Evolutionary conservation across 1,140 invertebrate species (phyloP).

Genomic region (Nilaparvata lugens): DNA sequence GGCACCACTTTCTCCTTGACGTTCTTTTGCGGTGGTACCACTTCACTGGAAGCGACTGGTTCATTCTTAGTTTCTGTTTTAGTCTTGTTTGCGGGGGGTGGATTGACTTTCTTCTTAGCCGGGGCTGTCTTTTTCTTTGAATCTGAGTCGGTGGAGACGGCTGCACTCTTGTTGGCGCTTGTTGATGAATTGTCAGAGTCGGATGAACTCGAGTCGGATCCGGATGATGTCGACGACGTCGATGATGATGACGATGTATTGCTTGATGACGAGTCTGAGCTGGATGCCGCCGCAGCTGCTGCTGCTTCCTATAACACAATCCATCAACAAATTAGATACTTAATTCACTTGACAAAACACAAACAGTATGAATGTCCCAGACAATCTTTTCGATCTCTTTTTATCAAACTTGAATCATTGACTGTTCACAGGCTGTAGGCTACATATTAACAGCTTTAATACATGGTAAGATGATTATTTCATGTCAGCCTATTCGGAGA

Average conservation of each 20-base stretch:
- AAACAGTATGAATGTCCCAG: too few relatives aligned
- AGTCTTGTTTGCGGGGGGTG: not conserved
- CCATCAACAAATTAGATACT: not conserved
- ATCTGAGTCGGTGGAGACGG: conserved; percentile 26
- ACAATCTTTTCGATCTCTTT: too few relatives aligned
- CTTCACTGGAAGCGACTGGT: not conserved
- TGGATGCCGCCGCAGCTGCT: conserved; percentile 17
- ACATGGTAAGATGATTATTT: too few relatives aligned
- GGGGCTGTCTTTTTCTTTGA: conserved; percentile 20
- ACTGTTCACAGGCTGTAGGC: too few relatives aligned
- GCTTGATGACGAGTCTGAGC: conserved; percentile 28
- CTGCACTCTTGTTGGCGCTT: conserved; percentile 23
- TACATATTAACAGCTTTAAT: too few relatives aligned
- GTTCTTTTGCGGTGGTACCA: conserved; percentile 11
- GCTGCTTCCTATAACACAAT: conserved; percentile 14
- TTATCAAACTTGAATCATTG: too few relatives aligned
- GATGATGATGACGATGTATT: conserved; percentile 28
- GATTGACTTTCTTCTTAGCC: conserved; percentile 22
- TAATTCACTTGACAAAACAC: too few relatives aligned
- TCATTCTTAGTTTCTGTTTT: conserved; percentile 14
- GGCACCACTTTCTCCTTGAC: conserved; percentile 39
- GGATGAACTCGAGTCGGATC: conserved; percentile 30
- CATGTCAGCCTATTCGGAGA: too few relatives aligned
- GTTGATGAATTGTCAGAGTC: conserved; percentile 33
- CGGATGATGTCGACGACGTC: conserved; percentile 29